phyloP scores from a whole-genome alignment of 2,797 vertebrate genomes.

The Danio tinwini region DNA sequence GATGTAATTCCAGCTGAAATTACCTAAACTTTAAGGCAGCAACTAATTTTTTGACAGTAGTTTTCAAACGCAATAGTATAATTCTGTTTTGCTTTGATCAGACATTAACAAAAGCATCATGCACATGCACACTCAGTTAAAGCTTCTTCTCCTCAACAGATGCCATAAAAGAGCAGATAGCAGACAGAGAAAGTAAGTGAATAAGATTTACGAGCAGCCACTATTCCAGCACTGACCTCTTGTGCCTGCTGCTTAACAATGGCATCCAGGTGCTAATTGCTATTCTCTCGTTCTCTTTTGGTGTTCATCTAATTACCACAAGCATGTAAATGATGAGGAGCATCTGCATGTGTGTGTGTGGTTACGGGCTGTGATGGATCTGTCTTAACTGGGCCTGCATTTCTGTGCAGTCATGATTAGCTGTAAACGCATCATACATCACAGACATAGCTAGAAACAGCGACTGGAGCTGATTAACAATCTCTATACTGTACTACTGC shows the following conservation, averaged over 20 bases:
- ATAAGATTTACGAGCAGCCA: constrained; percentile 21
- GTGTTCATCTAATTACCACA: constrained; percentile 20
- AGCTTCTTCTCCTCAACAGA: neutral
- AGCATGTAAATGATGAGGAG: constrained; percentile 39
- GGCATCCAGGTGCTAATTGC: constrained; percentile 38
- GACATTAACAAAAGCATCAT: neutral
- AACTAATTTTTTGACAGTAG: neutral
- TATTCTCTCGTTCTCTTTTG: constrained; percentile 18
- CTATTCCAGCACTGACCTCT: constrained; percentile 18
- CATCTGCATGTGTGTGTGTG: constrained; percentile 5
- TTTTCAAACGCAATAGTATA: neutral
- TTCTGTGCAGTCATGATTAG: constrained; percentile 42
- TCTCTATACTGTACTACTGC: constrained; percentile 9
- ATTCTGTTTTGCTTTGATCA: neutral
- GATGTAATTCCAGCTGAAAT: too few relatives aligned
- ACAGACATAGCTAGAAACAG: constrained; percentile 25
- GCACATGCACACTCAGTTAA: too few relatives aligned
- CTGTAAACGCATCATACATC: constrained; percentile 39
- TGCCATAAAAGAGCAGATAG: constrained; percentile 6
- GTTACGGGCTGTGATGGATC: constrained; percentile 31
- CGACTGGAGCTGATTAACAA: constrained; percentile 16
- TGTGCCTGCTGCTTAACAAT: constrained; percentile 20
- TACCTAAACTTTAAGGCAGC: too few relatives aligned
- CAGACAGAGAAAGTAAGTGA: constrained; percentile 2
- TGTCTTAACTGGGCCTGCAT: constrained; percentile 1